Evolutionary conservation across 2,888 invertebrate species (phyloP).

Genomic region (Graphium colonna): DNA sequence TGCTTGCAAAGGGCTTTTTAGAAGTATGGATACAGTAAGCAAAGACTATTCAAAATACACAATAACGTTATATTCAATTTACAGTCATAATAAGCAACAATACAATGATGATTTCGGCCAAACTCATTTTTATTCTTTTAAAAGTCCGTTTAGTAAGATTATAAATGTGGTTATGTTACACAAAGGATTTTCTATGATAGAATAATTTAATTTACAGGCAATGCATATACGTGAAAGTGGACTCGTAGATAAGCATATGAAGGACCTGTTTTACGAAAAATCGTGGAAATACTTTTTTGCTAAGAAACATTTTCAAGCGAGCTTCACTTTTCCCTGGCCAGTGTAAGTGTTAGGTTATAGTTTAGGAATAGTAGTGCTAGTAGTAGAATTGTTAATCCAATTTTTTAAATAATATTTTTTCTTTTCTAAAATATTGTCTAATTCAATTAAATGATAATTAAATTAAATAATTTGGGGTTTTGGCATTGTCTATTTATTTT

Average conservation of each 20-base stretch:
- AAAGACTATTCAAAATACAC: slow-evolving; percentile 32
- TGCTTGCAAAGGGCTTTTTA: slow-evolving; percentile 30
- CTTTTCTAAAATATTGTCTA: too few species aligned
- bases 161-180: slow-evolving; percentile 23
- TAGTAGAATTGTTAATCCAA: background rate
- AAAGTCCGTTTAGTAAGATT: slow-evolving; percentile 21
- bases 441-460: too few species aligned
- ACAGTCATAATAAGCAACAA: slow-evolving; percentile 1
- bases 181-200: slow-evolving; percentile 29
- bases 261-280: slow-evolving; percentile 9
- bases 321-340: background rate
- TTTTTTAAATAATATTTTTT: too few species aligned
- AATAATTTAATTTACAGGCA: slow-evolving; percentile 6
- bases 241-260: too few species aligned
- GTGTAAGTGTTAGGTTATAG: slow-evolving; percentile 2
- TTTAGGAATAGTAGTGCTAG: background rate
- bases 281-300: background rate
- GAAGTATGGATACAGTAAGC: slow-evolving; percentile 42
- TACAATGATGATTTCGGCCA: slow-evolving; percentile 40
- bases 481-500: too few species aligned
- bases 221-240: slow-evolving; percentile 18
- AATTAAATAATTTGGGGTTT: too few species aligned
- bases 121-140: slow-evolving; percentile 28
- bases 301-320: slow-evolving; percentile 3
- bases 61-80: slow-evolving; percentile 34